Evolutionary conservation across 1,140 invertebrate genomes (phyloP).

Genomic region (Brachionus angularis): DNA sequence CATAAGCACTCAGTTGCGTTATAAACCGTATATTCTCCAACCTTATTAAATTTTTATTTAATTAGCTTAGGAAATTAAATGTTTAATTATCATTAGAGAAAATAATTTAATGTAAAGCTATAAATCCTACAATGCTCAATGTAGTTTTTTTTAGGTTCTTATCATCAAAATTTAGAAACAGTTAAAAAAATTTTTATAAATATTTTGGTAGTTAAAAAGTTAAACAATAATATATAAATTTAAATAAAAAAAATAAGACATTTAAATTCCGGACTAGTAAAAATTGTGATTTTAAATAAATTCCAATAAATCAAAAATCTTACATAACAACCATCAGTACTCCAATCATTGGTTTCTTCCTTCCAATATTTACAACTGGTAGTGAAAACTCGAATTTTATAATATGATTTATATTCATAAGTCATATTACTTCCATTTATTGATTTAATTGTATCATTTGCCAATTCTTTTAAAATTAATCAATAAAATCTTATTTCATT

Average conservation of each 20-base stretch:
- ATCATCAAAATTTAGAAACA: too few relatives aligned
- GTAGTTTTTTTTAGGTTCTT: too few relatives aligned
- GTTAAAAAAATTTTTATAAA: too few relatives aligned
- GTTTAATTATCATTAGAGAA: background rate
- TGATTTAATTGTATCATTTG: conserved; percentile 2
- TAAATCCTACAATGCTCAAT: too few relatives aligned
- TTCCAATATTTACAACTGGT: conserved; percentile 56
- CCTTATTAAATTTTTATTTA: too few relatives aligned
- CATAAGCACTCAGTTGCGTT: conserved; percentile 59
- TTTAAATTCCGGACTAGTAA: too few relatives aligned
- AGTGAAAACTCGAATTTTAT: conserved; percentile 48
- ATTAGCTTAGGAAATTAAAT: background rate
- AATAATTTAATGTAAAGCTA: conserved; percentile 48
- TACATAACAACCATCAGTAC: conserved; percentile 50
- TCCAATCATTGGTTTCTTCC: conserved; percentile 50
- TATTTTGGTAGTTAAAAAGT: too few relatives aligned
- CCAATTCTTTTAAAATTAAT: background rate
- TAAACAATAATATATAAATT: too few relatives aligned
- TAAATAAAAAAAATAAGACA: too few relatives aligned
- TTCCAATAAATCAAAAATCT: too few relatives aligned
- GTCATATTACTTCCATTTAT: conserved; percentile 47
- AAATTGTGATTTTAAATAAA: too few relatives aligned
- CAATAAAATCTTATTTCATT: conserved; percentile 15
- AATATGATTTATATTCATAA: conserved; percentile 33
- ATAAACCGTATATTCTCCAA: conserved; percentile 51